Conservation (phyloP, 2,888 invertebrate genomes). For the Lumbricus terrestris region DNA sequence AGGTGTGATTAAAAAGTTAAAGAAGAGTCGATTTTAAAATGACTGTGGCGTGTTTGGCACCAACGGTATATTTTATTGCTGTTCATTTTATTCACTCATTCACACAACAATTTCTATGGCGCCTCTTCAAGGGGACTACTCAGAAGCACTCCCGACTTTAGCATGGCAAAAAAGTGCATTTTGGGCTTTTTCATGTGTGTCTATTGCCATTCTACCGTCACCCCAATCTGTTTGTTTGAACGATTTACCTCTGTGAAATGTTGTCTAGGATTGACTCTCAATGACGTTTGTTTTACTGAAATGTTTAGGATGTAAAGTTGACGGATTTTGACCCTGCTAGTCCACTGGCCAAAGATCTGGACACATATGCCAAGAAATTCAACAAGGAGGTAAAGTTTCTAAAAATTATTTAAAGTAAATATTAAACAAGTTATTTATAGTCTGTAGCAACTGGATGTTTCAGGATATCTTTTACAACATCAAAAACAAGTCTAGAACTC, state of each 20-base stretch:
- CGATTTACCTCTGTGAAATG: not conserved
- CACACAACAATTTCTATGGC: too few species aligned
- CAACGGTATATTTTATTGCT: too few species aligned
- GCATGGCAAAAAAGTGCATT: too few species aligned
- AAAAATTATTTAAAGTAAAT: not conserved
- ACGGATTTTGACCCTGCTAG: constrained; percentile 46
- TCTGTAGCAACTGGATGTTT: not conserved
- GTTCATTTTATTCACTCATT: too few species aligned
- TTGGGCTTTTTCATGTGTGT: too few species aligned
- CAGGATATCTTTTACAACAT: not conserved
- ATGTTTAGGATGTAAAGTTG: constrained; percentile 47
- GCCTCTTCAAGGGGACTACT: too few species aligned
- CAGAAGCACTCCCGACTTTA: too few species aligned
- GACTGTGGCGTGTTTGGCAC: too few species aligned
- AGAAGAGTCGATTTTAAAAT: too few species aligned
- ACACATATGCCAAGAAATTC: constrained; percentile 42
- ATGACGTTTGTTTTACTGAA: not conserved
- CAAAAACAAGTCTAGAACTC: not conserved
- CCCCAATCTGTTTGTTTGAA: not conserved
- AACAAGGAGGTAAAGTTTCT: constrained; percentile 44
- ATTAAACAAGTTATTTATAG: not conserved
- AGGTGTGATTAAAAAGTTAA: too few species aligned
- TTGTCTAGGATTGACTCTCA: not conserved
- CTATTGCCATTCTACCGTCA: too few species aligned
- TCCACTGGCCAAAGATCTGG: constrained; percentile 46